Base-by-base conservation (phyloP, 2,113 vertebrate species). In the Myrmecophaga tridactyla region DNA sequence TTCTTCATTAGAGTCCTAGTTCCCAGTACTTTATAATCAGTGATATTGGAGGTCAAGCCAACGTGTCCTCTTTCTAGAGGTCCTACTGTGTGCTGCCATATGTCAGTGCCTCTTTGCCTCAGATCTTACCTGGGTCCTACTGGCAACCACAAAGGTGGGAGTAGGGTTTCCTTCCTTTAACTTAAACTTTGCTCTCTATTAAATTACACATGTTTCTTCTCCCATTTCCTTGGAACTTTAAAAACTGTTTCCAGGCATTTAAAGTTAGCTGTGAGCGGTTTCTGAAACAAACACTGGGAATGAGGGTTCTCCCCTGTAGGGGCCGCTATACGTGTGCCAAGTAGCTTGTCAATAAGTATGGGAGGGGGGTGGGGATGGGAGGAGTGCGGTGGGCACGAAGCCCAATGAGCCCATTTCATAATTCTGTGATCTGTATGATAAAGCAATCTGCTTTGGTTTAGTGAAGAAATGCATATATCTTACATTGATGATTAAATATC, bases 1-100 rank as follows among this genome's bases (percentile, higher is more conserved):
- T 83, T 93, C 27, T 83, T 96, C 70, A 76, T 95, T 94, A 89
- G 91, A 91, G 31, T 67, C 14, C 12, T 81, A 41, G 14, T 92
- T 39, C 86, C 48, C 15, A 70, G 36, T 25, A 43, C 36, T 83
- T 94, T 82, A 65, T 92, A 97, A 73, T 12, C 48, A 53, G 43
- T 94, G 73, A 90, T 90, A 90, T 72, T 86, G 36, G 18, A 88
- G 34, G 13, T 14, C 34, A 23, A 95, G n/a, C 25, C 53, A 76
- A 62, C 48, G 34, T 27, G 7, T 76, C 14, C 25, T 91, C 69
- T 85, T 82, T 31, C 60, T 62, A n/a, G 25, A 83, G n/a, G 70
- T 39, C 94, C 77, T 29, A 36, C 5, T 31, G 4, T 63, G 7
- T 14, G 77, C 53, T 6, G 58, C 36, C 2, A 14, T 58, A 46